Evolutionary conservation across 2,888 invertebrate genomes (phyloP).

Genomic region (Acronicta alni): DNA sequence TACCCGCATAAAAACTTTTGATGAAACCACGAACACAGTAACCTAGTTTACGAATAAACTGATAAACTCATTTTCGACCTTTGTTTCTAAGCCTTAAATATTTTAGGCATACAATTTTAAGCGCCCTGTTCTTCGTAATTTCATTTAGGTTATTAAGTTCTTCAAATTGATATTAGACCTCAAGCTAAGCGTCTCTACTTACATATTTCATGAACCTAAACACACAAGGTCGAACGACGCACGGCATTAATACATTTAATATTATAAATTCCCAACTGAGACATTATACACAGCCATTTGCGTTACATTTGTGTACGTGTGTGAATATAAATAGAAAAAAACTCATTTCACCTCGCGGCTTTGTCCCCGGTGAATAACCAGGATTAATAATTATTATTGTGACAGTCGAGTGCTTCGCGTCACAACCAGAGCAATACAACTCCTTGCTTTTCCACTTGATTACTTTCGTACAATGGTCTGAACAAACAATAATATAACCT

Average conservation of each 20-base stretch:
- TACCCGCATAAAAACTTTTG: slow-evolving; percentile 47
- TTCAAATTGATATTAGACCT: slow-evolving; percentile 27
- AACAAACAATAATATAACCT: slow-evolving; percentile 76
- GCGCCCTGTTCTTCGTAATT: slow-evolving; percentile 20
- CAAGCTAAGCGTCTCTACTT: slow-evolving; percentile 12
- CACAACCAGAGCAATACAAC: slow-evolving; percentile 66
- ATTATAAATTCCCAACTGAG: slow-evolving; percentile 40
- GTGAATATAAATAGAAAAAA: slow-evolving; percentile 36
- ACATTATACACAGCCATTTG: slow-evolving; percentile 42
- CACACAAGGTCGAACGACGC: slow-evolving; percentile 30
- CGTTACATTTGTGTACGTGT: slow-evolving; percentile 30
- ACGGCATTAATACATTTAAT: slow-evolving; percentile 44
- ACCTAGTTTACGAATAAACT: slow-evolving; percentile 48
- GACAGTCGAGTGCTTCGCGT: slow-evolving; percentile 58
- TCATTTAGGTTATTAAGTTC: background rate
- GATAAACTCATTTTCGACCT: slow-evolving; percentile 43
- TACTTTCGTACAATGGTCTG: slow-evolving; percentile 71
- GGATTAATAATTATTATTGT: slow-evolving; percentile 65
- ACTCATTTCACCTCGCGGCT: slow-evolving; percentile 39
- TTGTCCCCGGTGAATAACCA: slow-evolving; percentile 51
- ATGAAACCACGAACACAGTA: slow-evolving; percentile 46
- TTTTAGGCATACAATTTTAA: slow-evolving; percentile 31
- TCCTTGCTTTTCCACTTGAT: slow-evolving; percentile 76
- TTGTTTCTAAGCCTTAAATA: slow-evolving; percentile 26
- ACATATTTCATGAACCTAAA: slow-evolving; percentile 14